phyloP scores from a whole-genome alignment of 1,140 invertebrate species.

The Cardiocondyla obscurior region DNA sequence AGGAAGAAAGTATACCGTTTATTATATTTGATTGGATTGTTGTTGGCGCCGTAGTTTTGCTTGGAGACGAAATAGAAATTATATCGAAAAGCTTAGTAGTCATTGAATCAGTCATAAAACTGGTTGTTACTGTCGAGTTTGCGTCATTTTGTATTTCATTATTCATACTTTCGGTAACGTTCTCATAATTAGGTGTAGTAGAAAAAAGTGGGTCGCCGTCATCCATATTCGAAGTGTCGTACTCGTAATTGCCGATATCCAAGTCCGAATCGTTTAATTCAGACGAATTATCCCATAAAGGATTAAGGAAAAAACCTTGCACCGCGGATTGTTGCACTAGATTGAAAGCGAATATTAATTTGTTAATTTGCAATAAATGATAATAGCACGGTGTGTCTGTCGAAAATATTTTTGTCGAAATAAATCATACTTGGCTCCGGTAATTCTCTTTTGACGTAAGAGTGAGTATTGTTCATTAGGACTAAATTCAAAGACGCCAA shows the following conservation, averaged over 20 bases:
- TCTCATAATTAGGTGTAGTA: background rate
- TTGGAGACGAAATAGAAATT: background rate
- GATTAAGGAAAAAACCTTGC: constrained; percentile 16
- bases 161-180: background rate
- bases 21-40: background rate
- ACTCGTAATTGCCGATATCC: constrained; percentile 22
- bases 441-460: constrained; percentile 18
- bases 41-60: background rate
- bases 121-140: background rate
- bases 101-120: constrained; percentile 6
- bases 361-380: background rate
- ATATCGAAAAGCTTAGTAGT: background rate
- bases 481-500: constrained; percentile 76
- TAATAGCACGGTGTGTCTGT: background rate
- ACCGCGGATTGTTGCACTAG: background rate
- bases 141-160: background rate
- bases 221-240: background rate
- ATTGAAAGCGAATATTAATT: too few species aligned
- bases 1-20: background rate
- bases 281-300: constrained; percentile 50
- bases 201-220: background rate
- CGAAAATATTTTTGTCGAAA: background rate
- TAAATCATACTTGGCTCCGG: constrained; percentile 30
- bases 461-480: constrained; percentile 72
- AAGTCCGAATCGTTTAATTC: background rate